Percentiles rank a stretch among this genome's conserved stretches.
Evolutionary conservation across 2,888 invertebrate genomes (phyloP).

Genomic region (Anagyrus pseudococci): DNA sequence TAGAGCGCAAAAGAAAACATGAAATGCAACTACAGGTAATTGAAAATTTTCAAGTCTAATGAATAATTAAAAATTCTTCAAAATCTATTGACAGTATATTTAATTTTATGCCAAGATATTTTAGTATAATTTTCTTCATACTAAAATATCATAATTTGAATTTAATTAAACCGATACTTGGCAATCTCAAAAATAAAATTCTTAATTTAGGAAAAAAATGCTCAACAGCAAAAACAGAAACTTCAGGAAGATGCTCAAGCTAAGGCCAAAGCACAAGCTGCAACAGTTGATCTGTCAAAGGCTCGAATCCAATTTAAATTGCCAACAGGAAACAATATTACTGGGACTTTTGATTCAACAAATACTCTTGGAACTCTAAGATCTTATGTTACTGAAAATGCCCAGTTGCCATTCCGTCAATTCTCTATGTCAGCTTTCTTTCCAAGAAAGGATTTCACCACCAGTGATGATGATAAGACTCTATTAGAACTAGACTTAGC

Average conservation of each 20-base stretch:
- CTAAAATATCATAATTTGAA: background rate
- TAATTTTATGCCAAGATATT: background rate
- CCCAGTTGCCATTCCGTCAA: conserved; percentile 64
- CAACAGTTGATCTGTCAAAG: conserved; percentile 58
- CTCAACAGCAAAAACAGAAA: conserved; percentile 36
- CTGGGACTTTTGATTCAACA: conserved; percentile 75
- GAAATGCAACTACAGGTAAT: conserved; percentile 49
- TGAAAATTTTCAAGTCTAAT: background rate
- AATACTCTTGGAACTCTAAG: conserved; percentile 70
- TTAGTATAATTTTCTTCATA: background rate
- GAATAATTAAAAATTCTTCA: background rate
- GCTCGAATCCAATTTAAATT: conserved; percentile 86
- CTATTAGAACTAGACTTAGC: conserved; percentile 73
- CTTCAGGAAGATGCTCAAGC: conserved; percentile 21
- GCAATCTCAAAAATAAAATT: background rate
- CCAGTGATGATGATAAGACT: conserved; percentile 65
- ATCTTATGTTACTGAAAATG: conserved; percentile 64
- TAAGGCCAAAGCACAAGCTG: conserved; percentile 25
- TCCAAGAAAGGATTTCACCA: conserved; percentile 74
- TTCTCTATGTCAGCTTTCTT: conserved; percentile 81
- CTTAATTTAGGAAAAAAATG: conserved; percentile 41
- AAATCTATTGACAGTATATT: too few species aligned
- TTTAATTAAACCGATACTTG: background rate
- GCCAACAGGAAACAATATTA: conserved; percentile 79
- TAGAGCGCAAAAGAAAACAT: conserved; percentile 67